Evolutionary conservation across 2,113 vertebrate genomes (phyloP), one percentile per base, ranked within the genome.

Genomic region (Strix uralensis): DNA sequence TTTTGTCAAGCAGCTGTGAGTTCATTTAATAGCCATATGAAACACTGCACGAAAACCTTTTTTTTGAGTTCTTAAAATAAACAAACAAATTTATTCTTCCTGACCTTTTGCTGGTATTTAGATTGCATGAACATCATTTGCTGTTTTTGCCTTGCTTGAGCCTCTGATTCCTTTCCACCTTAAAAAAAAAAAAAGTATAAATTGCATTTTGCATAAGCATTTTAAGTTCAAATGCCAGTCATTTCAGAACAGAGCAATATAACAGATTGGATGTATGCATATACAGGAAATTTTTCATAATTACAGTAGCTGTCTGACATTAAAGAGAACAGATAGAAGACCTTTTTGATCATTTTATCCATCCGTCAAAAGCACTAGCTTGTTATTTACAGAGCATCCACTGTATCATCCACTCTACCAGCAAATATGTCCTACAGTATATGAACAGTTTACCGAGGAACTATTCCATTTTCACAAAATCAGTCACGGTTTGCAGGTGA

Each of bases 51-150:
- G 8, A 94, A 89, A 92, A 94, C 32, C n/a, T 85, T 88, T 79
- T 79, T 80, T 81, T 51, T 52, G 44, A 95, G 67, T 90, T 94
- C 70, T 61, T 61, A 79, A 90, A 93, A 73, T 16, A 92, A 95
- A 54, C 21, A 81, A 91, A 69, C 6, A 90, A 42, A 91, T 61
- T 52, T 82, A 95, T 95, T 95, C 70, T 81, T 82, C 52, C 97
- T 94, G 96, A 99, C 99, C 98, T 98, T 98, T 98, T 98, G 98
- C 85, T 98, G 98, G 42, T 98, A 96, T 98, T 98, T 99, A 96
- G 98, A 98, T 65, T 90, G 88, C 11, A 77, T 71, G 20, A 95
- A 90, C 16, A 96, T 95, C 63, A 58, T 25, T 16, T 97, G 95
- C 94, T 99, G 99, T 26, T 89, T 98, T 96, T 96, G 95, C 65